Evolutionary conservation across 2,113 vertebrate species (phyloP).

Genomic region (Ondatra zibethicus): DNA sequence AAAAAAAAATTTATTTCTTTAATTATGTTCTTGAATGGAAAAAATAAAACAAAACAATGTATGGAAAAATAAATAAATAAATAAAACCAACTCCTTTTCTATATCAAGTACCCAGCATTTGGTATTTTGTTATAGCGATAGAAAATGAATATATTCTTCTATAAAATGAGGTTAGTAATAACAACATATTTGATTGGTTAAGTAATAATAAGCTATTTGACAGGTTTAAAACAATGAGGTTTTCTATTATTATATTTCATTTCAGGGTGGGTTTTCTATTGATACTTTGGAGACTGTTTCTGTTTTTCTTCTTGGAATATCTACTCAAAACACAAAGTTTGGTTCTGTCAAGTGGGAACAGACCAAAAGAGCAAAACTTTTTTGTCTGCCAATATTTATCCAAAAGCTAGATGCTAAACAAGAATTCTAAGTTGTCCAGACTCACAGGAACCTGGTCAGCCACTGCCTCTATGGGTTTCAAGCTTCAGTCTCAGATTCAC

Average conservation of each 20-base stretch:
- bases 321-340: too few relatives aligned
- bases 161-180: neutral
- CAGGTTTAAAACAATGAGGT: neutral
- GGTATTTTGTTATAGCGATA: neutral
- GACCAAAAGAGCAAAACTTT: neutral
- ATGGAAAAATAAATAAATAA: too few relatives aligned
- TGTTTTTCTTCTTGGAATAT: too few relatives aligned
- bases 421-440: neutral
- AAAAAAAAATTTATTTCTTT: too few relatives aligned
- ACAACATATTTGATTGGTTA: neutral
- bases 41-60: too few relatives aligned
- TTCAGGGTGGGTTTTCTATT: too few relatives aligned
- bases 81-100: neutral
- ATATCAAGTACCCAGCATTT: neutral
- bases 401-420: slow-evolving; percentile 8
- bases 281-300: too few relatives aligned
- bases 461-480: neutral
- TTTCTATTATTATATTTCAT: neutral
- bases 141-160: neutral
- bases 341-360: neutral
- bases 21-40: too few relatives aligned
- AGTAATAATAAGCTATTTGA: neutral
- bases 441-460: neutral
- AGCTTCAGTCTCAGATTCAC: neutral
- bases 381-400: neutral